Percentiles rank a stretch among this genome's conserved stretches.
phyloP scores from a whole-genome alignment of 2,797 vertebrate genomes.

The Myoxocephalus aenaeus region DNA sequence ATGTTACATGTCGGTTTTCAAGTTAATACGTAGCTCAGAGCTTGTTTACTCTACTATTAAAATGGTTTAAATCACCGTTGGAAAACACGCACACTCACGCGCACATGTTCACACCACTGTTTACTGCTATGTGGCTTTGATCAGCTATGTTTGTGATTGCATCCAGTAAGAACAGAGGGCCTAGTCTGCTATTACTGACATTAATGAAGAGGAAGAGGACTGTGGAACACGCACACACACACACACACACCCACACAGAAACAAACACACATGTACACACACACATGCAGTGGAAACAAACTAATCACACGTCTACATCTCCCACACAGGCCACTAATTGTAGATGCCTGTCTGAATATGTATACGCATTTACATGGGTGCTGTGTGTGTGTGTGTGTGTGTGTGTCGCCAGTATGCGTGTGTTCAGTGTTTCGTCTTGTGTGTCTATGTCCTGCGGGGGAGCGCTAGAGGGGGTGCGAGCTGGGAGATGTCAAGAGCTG shows the following conservation, averaged over 20 bases:
- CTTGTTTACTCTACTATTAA: conserved; percentile 1
- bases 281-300: conserved; percentile 38
- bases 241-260: conserved; percentile 25
- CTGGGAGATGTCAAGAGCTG: conserved; percentile 79
- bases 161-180: conserved; percentile 47
- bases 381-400: conserved; percentile 23
- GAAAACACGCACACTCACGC: conserved; percentile 10
- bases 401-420: not conserved
- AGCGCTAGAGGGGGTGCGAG: conserved; percentile 73
- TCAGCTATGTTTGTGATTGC: conserved; percentile 54
- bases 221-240: conserved; percentile 19
- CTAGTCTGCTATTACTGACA: conserved; percentile 60
- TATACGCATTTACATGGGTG: conserved; percentile 28
- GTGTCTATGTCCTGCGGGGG: conserved; percentile 69
- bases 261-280: not conserved
- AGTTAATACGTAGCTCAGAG: conserved; percentile 4
- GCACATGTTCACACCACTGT: conserved; percentile 31
- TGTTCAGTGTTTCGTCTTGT: conserved; percentile 31
- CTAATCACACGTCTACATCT: conserved; percentile 51
- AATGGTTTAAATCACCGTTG: conserved; percentile 18
- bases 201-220: conserved; percentile 71
- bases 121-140: conserved; percentile 63
- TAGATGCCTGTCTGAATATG: conserved; percentile 52
- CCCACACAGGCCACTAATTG: conserved; percentile 60
- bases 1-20: not conserved